Percentiles rank a stretch among this genome's conserved stretches.
phyloP scores from a whole-genome alignment of 2,888 invertebrate species.

The Acrobeloides nanus region DNA sequence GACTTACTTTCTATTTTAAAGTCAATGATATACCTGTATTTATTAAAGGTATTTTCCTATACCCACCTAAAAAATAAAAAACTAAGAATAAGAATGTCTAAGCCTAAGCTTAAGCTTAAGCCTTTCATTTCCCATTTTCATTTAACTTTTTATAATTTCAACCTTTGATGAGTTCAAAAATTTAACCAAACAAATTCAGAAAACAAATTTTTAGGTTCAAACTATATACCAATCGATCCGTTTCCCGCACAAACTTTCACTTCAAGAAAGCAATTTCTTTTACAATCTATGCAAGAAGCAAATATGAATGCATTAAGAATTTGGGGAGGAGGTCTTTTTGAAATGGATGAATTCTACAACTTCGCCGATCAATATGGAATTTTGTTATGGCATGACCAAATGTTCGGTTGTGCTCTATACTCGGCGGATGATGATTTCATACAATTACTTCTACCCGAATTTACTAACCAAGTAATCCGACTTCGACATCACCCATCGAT shows the following conservation, averaged over 20 bases:
- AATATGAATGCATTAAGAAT: slow-evolving; percentile 84
- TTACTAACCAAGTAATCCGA: too few species aligned
- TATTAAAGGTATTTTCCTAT: slow-evolving; percentile 69
- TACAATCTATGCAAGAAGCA: slow-evolving; percentile 58
- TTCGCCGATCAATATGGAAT: slow-evolving; percentile 71
- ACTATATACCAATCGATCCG: slow-evolving; percentile 45
- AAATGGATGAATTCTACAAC: slow-evolving; percentile 77
- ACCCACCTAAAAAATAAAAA: too few species aligned
- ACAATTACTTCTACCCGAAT: not conserved
- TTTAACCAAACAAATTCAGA: too few species aligned
- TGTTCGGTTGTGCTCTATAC: slow-evolving; percentile 93
- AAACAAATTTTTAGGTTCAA: slow-evolving; percentile 67
- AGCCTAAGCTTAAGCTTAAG: too few species aligned
- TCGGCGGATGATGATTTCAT: slow-evolving; percentile 70
- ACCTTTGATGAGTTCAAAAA: too few species aligned
- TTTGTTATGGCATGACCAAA: slow-evolving; percentile 92
- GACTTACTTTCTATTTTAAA: slow-evolving; percentile 71
- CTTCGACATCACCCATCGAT: slow-evolving; percentile 79
- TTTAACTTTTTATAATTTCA: too few species aligned
- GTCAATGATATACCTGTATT: slow-evolving; percentile 81
- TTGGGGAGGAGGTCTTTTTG: slow-evolving; percentile 97
- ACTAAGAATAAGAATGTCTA: too few species aligned
- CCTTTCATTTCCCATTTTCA: too few species aligned
- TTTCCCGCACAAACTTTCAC: slow-evolving; percentile 29
- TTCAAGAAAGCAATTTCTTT: slow-evolving; percentile 18